These are phyloP conservation scores for Mugil cephalus DNA, from an alignment of 2,113 vertebrate genomes.

Conservation along the genomic window DNA sequence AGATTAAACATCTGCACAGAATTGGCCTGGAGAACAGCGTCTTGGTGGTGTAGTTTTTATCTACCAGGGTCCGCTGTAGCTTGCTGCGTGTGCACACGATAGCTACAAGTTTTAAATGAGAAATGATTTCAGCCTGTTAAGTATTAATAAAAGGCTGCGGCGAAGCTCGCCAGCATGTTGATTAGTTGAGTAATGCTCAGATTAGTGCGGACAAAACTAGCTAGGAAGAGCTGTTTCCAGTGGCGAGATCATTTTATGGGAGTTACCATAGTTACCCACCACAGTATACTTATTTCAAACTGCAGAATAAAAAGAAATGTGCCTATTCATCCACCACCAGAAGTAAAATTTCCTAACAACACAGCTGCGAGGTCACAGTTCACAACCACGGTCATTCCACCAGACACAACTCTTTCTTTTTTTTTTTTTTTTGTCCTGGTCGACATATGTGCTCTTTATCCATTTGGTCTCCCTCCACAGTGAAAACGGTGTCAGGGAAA, in stretches of 20 bases:
- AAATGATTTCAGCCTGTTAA: too few species aligned
- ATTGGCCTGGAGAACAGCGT: too few species aligned
- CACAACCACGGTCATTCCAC: constrained; percentile 29
- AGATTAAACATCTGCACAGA: too few species aligned
- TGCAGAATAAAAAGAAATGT: constrained; percentile 10
- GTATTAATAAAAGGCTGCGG: too few species aligned
- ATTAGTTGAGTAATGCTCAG: neutral
- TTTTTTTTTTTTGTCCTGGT: neutral
- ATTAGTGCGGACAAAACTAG: neutral
- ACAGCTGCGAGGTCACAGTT: constrained; percentile 50
- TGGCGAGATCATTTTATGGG: neutral
- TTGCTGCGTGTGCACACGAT: too few species aligned
- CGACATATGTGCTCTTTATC: constrained; percentile 42
- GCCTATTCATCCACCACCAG: constrained; percentile 12
- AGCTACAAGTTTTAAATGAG: too few species aligned
- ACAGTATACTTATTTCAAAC: neutral
- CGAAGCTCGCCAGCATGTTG: too few species aligned
- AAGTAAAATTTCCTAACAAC: constrained; percentile 10
- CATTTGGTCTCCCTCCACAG: constrained; percentile 31
- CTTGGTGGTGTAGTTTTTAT: too few species aligned
- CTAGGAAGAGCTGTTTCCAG: neutral
- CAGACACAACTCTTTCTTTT: constrained; percentile 10
- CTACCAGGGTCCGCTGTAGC: too few species aligned
- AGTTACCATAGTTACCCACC: neutral
- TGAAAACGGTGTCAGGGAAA: constrained; percentile 32